phyloP scores from a whole-genome alignment of 2,113 vertebrate genomes.

The Ageneiosus marmoratus region DNA sequence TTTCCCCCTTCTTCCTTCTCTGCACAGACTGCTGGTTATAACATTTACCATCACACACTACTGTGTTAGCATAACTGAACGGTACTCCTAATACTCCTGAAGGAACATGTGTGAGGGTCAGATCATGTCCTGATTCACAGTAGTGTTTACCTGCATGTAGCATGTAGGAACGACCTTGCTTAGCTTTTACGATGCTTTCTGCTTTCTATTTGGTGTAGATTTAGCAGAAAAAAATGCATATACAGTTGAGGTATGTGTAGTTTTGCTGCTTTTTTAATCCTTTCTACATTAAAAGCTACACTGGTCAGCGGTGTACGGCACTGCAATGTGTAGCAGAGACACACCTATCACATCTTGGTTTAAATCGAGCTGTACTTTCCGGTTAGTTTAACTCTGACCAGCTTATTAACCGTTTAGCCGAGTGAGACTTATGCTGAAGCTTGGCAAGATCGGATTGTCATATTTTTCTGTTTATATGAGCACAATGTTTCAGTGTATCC shows the following conservation, averaged over 20 bases:
- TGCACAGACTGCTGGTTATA: neutral
- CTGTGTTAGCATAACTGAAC: neutral
- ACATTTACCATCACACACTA: neutral
- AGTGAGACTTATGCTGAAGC: neutral
- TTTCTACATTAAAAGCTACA: neutral
- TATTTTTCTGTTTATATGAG: neutral
- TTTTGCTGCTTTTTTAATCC: neutral
- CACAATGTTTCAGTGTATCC: neutral
- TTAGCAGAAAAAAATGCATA: neutral
- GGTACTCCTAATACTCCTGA: neutral
- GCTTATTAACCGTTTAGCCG: neutral
- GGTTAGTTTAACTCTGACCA: neutral
- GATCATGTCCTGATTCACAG: neutral
- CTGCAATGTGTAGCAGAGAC: neutral
- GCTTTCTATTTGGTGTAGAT: neutral
- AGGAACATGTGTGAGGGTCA: neutral
- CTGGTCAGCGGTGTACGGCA: neutral
- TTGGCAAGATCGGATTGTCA: neutral
- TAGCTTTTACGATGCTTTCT: neutral
- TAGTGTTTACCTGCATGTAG: neutral
- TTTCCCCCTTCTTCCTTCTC: neutral
- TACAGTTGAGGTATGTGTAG: neutral
- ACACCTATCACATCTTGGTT: neutral
- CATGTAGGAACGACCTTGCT: neutral
- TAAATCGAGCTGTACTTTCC: neutral